Conservation (phyloP, 2,113 vertebrate genomes). For the Dipodomys spectabilis region DNA sequence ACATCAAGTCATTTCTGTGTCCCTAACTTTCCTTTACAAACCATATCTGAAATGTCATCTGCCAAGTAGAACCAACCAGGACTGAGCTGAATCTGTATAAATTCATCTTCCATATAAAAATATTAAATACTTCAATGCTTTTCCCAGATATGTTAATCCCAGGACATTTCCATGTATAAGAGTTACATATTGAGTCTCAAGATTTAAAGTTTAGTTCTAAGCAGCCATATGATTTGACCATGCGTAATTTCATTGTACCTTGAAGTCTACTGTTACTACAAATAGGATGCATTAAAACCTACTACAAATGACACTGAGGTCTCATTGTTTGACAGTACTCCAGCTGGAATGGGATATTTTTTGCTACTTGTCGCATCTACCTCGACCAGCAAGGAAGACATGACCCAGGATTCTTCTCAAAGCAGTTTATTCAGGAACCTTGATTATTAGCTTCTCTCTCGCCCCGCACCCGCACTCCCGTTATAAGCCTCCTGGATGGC, state of each 20-base stretch:
- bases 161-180: neutral
- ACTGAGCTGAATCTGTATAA: neutral
- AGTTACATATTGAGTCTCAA: neutral
- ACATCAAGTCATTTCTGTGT: neutral
- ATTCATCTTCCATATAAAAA: slow-evolving; percentile 27
- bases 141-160: neutral
- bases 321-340: neutral
- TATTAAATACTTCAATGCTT: neutral
- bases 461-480: too few relatives aligned
- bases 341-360: neutral
- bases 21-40: neutral
- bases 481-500: too few relatives aligned
- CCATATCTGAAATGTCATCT: neutral
- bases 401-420: too few relatives aligned
- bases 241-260: neutral
- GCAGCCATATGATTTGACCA: neutral
- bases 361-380: too few relatives aligned
- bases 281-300: slow-evolving; percentile 24
- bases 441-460: too few relatives aligned
- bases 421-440: too few relatives aligned
- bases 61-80: neutral
- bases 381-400: too few relatives aligned
- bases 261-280: neutral
- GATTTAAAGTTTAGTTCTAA: neutral
- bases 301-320: neutral